phyloP scores from a whole-genome alignment of 2,888 invertebrate genomes.

The Erebia aethiops region DNA sequence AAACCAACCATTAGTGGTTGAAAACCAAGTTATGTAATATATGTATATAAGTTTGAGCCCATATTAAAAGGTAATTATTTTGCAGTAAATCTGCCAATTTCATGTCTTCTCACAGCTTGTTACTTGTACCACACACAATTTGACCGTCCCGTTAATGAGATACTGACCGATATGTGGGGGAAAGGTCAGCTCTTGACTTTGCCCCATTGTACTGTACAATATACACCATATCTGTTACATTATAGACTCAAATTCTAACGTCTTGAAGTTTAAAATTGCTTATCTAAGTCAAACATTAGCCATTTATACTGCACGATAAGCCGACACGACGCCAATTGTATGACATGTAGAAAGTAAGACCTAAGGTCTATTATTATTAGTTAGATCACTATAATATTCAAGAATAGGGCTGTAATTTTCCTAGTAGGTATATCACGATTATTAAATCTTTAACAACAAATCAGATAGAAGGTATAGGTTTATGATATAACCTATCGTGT shows the following conservation, averaged over 20 bases:
- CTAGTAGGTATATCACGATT: constrained; percentile 8
- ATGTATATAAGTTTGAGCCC: no score
- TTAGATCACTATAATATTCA: constrained; percentile 6
- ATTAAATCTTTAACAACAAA: background rate
- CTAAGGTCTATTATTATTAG: constrained; percentile 10
- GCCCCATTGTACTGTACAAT: constrained; percentile 45
- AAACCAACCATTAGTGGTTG: no score
- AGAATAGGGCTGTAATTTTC: constrained; percentile 4
- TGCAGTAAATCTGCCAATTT: no score
- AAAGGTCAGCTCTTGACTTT: constrained; percentile 65
- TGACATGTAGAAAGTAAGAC: constrained; percentile 22
- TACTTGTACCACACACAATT: constrained; percentile 35
- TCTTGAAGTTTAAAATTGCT: constrained; percentile 15
- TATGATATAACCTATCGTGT: background rate
- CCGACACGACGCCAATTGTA: constrained; percentile 26
- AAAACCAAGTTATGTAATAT: no score
- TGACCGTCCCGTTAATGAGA: constrained; percentile 74
- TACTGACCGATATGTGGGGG: constrained; percentile 74
- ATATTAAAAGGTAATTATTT: no score
- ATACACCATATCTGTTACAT: constrained; percentile 10
- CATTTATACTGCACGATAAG: constrained; percentile 27
- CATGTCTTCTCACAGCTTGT: background rate
- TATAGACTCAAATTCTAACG: constrained; percentile 2
- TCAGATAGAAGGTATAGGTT: no score
- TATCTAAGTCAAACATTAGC: constrained; percentile 8